These are phyloP conservation scores for Cinclus cinclus DNA, from an alignment of 2,113 vertebrate species.

Conservation along the genomic window DNA sequence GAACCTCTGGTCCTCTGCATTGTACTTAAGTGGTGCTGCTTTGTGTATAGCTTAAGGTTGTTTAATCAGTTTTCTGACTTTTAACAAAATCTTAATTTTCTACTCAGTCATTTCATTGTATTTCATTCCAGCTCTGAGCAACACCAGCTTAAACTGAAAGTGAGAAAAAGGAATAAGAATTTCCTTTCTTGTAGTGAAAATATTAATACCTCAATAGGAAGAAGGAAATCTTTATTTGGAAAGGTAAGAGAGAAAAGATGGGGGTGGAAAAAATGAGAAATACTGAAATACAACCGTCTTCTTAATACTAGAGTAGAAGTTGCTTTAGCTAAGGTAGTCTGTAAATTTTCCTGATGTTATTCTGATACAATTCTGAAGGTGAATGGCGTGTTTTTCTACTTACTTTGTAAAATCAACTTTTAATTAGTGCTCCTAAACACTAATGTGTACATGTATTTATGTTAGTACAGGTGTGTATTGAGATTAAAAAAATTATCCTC, in stretches of 20 bases:
- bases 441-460: neutral
- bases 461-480: accelerated
- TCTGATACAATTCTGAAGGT: neutral
- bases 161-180: neutral
- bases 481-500: neutral
- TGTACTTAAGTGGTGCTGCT: neutral
- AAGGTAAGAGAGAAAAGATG: neutral
- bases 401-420: neutral
- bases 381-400: neutral
- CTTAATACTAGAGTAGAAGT: neutral
- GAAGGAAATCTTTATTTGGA: neutral
- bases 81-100: neutral
- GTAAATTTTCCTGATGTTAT: neutral
- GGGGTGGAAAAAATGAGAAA: neutral
- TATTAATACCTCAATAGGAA: neutral
- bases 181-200: neutral
- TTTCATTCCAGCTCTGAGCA: neutral
- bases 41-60: neutral
- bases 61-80: neutral
- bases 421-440: neutral
- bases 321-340: neutral
- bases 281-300: neutral
- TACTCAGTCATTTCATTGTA: neutral
- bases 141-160: neutral
- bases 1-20: neutral